Base-by-base conservation (phyloP, 1,140 invertebrate species). In the Stegodyphus mimosarum region DNA sequence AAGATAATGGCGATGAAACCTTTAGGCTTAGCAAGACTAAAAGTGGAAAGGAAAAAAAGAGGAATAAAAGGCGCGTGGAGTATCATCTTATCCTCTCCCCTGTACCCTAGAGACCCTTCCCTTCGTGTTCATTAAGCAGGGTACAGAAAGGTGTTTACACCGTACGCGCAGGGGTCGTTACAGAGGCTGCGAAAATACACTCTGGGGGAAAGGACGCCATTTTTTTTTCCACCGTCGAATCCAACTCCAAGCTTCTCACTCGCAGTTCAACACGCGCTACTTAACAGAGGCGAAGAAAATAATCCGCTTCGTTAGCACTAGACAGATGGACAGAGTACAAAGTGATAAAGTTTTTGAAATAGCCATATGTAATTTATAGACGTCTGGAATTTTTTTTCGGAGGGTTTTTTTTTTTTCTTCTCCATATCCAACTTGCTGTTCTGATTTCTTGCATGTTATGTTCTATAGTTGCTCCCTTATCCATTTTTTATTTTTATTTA, bases 81-180 rank as follows among this genome's bases (percentile, higher is more conserved):
- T 66, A 83, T 83, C 79, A 74, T 83, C 79, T 83, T 83, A 83
- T 73, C 78, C 78, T 83, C 79, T 74, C 79, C 70, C 79, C 79
- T 74, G 73, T 83, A 83, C 79, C 79, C 79, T 15, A 18, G 79
- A 67, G 79, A 83, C 70, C n/a, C 18, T 66, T 18, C 79, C 79
- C 71, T 74, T 83, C 79, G 71, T 83, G 79, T 83, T 83, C 79
- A 83, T 83, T 83, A 83, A 83, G 70, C 17, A 63, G 70, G 70
- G 70, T 83, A 83, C 79, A 83, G 70, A 74, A 74, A 83, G 79
- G 79, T 83, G 79, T 83, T 83, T 83, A 83, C 79, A 83, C 70
- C 69, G 70, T 73, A 70, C 79, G 79, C 79, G 48, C 50, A 13
- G 79, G 79, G 69, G 70, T 83, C 79, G 70, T 83, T 83, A 73